phyloP scores from a whole-genome alignment of 1,140 invertebrate genomes.

The Drosophila orosa region DNA sequence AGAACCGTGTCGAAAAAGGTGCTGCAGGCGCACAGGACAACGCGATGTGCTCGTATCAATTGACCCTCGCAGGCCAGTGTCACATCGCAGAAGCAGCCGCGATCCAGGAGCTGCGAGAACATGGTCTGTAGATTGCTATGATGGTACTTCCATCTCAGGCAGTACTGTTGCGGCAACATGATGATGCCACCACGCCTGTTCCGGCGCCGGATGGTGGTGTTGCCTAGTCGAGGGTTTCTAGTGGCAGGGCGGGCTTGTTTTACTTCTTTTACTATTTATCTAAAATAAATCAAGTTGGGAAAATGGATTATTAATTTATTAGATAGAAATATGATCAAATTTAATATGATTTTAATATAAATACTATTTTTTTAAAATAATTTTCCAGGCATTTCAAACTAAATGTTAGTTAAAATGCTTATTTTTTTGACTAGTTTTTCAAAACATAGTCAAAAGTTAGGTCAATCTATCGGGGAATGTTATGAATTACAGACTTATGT shows the following conservation, averaged over 20 bases:
- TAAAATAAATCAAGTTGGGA: background rate
- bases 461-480: too few relatives aligned
- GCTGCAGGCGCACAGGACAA: constrained; percentile 91
- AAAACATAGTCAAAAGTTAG: too few relatives aligned
- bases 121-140: constrained; percentile 95
- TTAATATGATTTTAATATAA: too few relatives aligned
- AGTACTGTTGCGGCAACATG: constrained; percentile 93
- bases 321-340: too few relatives aligned
- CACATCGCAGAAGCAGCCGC: constrained; percentile 96
- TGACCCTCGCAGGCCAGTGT: constrained; percentile 95
- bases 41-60: constrained; percentile 94
- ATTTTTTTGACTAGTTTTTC: background rate
- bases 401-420: too few relatives aligned
- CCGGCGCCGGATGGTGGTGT: constrained; percentile 29
- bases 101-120: constrained; percentile 94
- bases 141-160: constrained; percentile 95
- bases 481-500: too few relatives aligned
- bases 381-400: too few relatives aligned
- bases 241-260: too few relatives aligned
- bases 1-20: constrained; percentile 95
- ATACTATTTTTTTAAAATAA: too few relatives aligned
- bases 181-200: constrained; percentile 41
- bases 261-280: background rate
- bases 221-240: background rate
- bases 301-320: background rate